A percentile compares a stretch with the other conserved stretches of the same genome.
phyloP scores from a whole-genome alignment of 64 coral and sea anemone species.

The Montipora sp. region DNA sequence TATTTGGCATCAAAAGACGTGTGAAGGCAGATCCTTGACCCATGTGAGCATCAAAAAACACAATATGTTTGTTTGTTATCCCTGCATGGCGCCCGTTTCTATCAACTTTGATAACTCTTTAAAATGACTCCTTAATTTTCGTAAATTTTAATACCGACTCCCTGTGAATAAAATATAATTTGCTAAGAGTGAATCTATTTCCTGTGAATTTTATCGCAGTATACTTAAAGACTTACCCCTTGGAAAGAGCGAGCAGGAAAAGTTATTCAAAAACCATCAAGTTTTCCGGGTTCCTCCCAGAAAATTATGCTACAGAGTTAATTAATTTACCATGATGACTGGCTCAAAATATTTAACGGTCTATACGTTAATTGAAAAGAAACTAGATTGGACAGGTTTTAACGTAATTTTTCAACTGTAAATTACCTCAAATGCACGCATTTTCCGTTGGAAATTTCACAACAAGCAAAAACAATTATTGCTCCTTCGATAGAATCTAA shows the following conservation, averaged over 20 bases:
- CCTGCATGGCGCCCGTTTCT: background rate
- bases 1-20: constrained; percentile 24
- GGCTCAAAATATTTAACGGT: constrained; percentile 7
- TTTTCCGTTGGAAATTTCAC: constrained; percentile 17
- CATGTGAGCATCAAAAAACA: background rate
- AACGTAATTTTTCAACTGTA: constrained; percentile 14
- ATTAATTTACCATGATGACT: background rate
- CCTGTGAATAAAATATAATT: background rate
- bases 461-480: background rate
- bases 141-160: background rate
- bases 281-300: background rate
- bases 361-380: background rate
- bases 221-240: constrained; percentile 7
- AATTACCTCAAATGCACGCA: background rate
- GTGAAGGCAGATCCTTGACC: background rate
- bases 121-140: background rate
- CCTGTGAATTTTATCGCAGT: constrained; percentile 17
- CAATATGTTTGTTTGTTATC: background rate
- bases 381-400: background rate
- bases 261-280: background rate
- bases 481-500: background rate
- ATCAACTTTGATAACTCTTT: background rate
- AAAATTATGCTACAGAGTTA: background rate
- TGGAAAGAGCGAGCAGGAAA: background rate
- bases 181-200: constrained; percentile 19